These are phyloP conservation scores for Chlorospingus flavigularis DNA, from an alignment of 2,797 vertebrate genomes.

Conservation along the genomic window DNA sequence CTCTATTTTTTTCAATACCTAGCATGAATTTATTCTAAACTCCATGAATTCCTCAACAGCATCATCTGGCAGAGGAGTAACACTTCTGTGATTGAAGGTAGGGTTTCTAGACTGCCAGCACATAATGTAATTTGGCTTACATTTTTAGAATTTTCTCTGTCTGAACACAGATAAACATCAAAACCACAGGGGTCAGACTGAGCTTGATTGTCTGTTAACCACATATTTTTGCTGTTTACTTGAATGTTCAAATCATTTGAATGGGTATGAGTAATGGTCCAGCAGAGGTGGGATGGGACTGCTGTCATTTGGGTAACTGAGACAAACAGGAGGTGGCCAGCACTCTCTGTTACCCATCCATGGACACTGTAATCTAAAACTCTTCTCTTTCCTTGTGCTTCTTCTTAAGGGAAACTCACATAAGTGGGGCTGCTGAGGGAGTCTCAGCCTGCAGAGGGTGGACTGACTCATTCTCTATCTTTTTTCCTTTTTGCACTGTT, in stretches of 20 bases:
- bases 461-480: background rate
- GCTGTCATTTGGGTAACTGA: background rate
- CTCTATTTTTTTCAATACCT: background rate
- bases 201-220: background rate
- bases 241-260: background rate
- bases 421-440: background rate
- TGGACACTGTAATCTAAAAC: background rate
- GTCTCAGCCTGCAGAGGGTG: background rate
- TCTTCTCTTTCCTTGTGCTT: background rate
- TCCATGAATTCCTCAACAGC: background rate
- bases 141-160: background rate
- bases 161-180: background rate
- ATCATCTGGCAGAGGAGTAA: background rate
- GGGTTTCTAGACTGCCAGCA: background rate
- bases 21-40: background rate
- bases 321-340: background rate
- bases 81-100: background rate
- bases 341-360: background rate
- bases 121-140: background rate
- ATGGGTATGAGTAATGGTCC: background rate
- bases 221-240: background rate
- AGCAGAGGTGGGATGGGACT: background rate
- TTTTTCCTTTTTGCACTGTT: background rate
- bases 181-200: background rate
- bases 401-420: background rate